Evolutionary conservation across 2,888 invertebrate genomes (phyloP).

Genomic region (Julus scandinavius): DNA sequence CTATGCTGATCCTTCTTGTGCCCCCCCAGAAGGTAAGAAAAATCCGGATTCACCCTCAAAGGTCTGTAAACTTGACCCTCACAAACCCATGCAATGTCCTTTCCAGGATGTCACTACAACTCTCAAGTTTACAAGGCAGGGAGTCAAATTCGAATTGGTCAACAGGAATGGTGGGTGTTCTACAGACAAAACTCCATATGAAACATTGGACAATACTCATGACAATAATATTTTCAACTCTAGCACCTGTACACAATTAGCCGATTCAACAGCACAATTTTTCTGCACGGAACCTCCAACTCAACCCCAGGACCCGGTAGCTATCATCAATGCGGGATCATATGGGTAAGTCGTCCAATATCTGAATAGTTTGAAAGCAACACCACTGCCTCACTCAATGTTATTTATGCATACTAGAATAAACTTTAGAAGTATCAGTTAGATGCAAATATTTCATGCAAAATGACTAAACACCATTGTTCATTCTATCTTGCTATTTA

Average conservation of each 20-base stretch:
- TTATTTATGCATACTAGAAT: too few species aligned
- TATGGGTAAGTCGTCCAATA: background rate
- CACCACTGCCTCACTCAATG: too few species aligned
- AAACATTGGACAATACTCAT: background rate
- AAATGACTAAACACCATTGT: too few species aligned
- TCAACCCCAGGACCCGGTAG: background rate
- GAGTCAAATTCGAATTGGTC: background rate
- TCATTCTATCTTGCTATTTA: background rate
- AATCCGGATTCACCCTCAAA: background rate
- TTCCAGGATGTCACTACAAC: conserved; percentile 24
- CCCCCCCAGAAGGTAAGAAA: background rate
- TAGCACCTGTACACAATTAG: background rate
- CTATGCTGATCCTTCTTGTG: background rate
- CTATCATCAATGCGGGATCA: background rate
- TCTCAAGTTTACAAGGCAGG: background rate
- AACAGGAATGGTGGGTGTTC: background rate
- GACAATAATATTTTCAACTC: background rate
- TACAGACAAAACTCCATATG: background rate
- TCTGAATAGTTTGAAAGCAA: background rate
- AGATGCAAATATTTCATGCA: background rate
- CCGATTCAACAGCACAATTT: background rate
- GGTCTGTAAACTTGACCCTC: background rate
- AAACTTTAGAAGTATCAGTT: background rate
- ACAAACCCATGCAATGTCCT: background rate
- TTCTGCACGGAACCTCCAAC: background rate